These are phyloP conservation scores for Ceriagrion tenellum DNA, from an alignment of 2,888 invertebrate species.

Conservation along the genomic window DNA sequence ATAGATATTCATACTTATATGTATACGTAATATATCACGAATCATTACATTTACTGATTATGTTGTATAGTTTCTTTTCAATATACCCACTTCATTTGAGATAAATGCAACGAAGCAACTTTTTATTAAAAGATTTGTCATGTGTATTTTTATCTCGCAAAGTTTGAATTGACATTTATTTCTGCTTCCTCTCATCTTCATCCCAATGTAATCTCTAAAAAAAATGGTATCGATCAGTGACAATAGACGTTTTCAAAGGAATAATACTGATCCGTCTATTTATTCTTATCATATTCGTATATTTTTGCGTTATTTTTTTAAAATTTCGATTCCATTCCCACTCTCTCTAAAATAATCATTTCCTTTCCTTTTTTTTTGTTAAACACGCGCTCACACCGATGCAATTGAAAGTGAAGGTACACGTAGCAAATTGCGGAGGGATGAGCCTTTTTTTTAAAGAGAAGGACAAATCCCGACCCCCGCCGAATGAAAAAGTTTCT, in stretches of 20 bases:
- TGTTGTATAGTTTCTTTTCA: constrained; percentile 33
- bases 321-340: too few relatives aligned
- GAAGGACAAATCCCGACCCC: not conserved
- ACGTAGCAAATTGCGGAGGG: constrained; percentile 28
- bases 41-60: constrained; percentile 62
- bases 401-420: constrained; percentile 57
- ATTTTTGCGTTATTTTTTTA: not conserved
- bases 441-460: too few relatives aligned
- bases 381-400: not conserved
- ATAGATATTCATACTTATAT: constrained; percentile 37
- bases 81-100: not conserved
- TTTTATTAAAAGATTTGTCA: constrained; percentile 10
- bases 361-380: constrained; percentile 10
- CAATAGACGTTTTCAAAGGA: constrained; percentile 3
- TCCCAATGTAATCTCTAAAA: not conserved
- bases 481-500: not conserved
- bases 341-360: not conserved
- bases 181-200: not conserved
- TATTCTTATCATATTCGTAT: not conserved
- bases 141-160: not conserved
- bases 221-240: not conserved
- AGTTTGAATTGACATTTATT: constrained; percentile 55
- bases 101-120: constrained; percentile 54
- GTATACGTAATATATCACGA: constrained; percentile 66
- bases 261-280: constrained; percentile 59